Base-by-base conservation (phyloP, 2,113 vertebrate genomes). In the Cervus canadensis region DNA sequence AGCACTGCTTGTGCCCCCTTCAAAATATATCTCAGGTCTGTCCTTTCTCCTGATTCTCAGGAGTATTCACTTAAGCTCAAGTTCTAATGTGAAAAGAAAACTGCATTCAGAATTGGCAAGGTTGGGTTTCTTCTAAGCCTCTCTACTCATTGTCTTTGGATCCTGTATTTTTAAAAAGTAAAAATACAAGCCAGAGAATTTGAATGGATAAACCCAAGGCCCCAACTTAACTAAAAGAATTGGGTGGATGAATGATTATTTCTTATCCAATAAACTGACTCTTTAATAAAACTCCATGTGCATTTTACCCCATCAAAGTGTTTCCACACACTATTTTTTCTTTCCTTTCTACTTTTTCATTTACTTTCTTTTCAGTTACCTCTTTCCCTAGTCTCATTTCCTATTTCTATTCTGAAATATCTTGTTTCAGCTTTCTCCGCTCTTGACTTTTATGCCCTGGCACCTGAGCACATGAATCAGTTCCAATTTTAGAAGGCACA, bases 381-480 rank as follows among this genome's bases (percentile, higher is more conserved):
- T 60, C 86, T 92, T 87, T 93, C 11, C 23, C 60, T 87, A n/a
- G 54, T 85, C 3, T 33, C 8, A 36, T 48, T 76, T 94, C 84
- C 59, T 76, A 17, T 79, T 87, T 79, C 60, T 89, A 19, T 94
- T 96, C 78, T 87, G 30, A 97, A 97, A 84, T 94, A 85, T 91
- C 79, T 96, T 92, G 28, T 76, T 93, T 92, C 78, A 76, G 62
- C 81, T 96, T 89, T 92, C 26, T 81, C 86, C 13, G 57, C 86
- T 56, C 97, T 52, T 67, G 16, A 89, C 78, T 97, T 94, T 97
- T 89, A 87, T 93, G 48, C 59, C 33, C 40, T 96, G 83, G 78
- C 86, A 96, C 82, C 91, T 87, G 43, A 96, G 62, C 48, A 60
- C 64, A 90, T 48, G 50, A 93, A 83, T 91, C 81, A 50, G 21